phyloP scores from a whole-genome alignment of 2,888 invertebrate species.

The Spicauda simplicius region DNA sequence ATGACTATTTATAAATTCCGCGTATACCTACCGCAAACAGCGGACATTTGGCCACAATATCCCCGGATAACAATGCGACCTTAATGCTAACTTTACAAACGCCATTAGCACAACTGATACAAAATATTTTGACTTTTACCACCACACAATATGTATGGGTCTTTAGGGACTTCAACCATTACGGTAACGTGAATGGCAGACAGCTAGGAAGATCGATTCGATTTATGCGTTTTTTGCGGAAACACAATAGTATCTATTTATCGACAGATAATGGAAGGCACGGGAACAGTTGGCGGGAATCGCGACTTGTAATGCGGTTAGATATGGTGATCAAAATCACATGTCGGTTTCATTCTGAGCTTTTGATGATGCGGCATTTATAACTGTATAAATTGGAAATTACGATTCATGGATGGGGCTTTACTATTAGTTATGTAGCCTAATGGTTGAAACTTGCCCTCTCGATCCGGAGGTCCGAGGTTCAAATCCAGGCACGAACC shows the following conservation, averaged over 20 bases:
- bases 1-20: slow-evolving; percentile 31
- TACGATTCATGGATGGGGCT: background rate
- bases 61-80: slow-evolving; percentile 68
- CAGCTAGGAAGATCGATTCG: slow-evolving; percentile 81
- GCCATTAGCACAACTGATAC: slow-evolving; percentile 79
- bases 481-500: too few relatives aligned
- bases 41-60: slow-evolving; percentile 73
- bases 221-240: slow-evolving; percentile 80
- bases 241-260: slow-evolving; percentile 77
- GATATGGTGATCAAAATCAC: slow-evolving; percentile 81
- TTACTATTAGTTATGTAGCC: too few relatives aligned
- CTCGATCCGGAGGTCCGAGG: too few relatives aligned
- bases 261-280: slow-evolving; percentile 76
- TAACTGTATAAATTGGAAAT: slow-evolving; percentile 38
- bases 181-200: slow-evolving; percentile 69
- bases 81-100: slow-evolving; percentile 72
- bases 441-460: too few relatives aligned
- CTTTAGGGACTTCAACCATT: slow-evolving; percentile 71
- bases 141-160: slow-evolving; percentile 71
- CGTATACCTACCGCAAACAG: slow-evolving; percentile 42
- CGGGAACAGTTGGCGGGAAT: slow-evolving; percentile 76
- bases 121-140: slow-evolving; percentile 82
- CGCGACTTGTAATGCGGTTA: slow-evolving; percentile 78
- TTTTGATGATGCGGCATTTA: slow-evolving; percentile 26
- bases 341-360: slow-evolving; percentile 62